phyloP scores from a whole-genome alignment of 2,888 invertebrate species.

The Rhagophthalmus giganteus region DNA sequence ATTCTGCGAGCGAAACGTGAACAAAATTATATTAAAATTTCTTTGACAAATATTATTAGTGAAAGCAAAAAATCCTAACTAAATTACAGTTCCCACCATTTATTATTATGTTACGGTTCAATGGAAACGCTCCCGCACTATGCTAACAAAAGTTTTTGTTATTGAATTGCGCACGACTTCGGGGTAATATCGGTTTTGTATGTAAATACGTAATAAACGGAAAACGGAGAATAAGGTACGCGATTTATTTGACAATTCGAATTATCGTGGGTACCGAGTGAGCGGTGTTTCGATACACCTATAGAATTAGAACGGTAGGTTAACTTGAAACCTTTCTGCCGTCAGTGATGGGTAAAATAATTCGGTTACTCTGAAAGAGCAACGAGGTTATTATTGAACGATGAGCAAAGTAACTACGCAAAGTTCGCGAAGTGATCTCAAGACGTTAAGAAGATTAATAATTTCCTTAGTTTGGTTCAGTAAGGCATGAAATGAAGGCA shows the following conservation, averaged over 20 bases:
- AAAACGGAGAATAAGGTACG: too few species aligned
- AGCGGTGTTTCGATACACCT: too few species aligned
- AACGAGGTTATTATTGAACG: constrained; percentile 15
- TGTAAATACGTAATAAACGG: not conserved
- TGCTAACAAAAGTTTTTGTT: constrained; percentile 3
- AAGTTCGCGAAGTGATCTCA: constrained; percentile 25
- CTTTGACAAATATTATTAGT: too few species aligned
- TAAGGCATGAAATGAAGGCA: constrained; percentile 39
- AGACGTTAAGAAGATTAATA: constrained; percentile 36
- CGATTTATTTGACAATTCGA: too few species aligned
- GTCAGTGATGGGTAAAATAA: constrained; percentile 10
- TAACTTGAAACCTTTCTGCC: constrained; percentile 4
- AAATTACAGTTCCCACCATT: too few species aligned
- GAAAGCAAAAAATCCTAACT: too few species aligned
- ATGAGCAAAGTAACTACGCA: constrained; percentile 24
- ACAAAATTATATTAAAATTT: too few species aligned
- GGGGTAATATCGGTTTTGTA: not conserved
- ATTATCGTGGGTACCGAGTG: too few species aligned
- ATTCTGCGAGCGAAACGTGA: too few species aligned
- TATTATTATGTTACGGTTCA: too few species aligned
- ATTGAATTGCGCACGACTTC: not conserved
- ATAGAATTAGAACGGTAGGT: constrained; percentile 3
- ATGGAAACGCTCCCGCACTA: too few species aligned
- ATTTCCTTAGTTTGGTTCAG: constrained; percentile 35
- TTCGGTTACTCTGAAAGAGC: constrained; percentile 15